Evolutionary conservation across 2,797 vertebrate species (phyloP).

Genomic region (Astyanax mexicanus): DNA sequence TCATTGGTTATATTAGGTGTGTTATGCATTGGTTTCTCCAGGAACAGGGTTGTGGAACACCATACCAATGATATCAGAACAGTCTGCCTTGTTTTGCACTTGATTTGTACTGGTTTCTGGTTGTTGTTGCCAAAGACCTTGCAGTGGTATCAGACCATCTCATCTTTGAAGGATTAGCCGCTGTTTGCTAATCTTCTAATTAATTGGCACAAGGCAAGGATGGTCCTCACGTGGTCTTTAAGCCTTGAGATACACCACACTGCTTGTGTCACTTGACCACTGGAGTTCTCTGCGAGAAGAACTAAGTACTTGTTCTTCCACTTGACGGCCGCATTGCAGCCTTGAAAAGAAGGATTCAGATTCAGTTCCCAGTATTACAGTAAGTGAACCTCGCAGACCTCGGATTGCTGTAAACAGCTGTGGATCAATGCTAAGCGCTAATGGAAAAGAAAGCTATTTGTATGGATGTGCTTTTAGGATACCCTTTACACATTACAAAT

Average conservation of each 20-base stretch:
- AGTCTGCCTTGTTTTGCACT: not conserved
- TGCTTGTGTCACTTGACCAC: not conserved
- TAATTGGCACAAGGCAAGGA: not conserved
- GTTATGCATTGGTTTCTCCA: too few species aligned
- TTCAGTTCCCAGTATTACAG: too few species aligned
- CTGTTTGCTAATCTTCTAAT: constrained; percentile 1
- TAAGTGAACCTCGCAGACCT: not conserved
- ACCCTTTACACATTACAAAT: not conserved
- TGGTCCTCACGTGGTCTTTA: not conserved
- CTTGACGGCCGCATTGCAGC: not conserved
- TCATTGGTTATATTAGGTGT: too few species aligned
- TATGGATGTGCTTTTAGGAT: not conserved
- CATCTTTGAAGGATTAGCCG: not conserved
- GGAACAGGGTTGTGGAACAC: too few species aligned
- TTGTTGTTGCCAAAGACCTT: not conserved
- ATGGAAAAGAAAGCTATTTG: not conserved
- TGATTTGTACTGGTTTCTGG: not conserved
- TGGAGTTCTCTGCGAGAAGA: not conserved
- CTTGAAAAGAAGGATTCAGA: too few species aligned
- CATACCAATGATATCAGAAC: not conserved
- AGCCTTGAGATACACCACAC: not conserved
- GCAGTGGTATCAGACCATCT: not conserved
- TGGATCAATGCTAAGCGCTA: not conserved
- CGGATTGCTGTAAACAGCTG: not conserved
- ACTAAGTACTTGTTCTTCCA: not conserved